Conservation (phyloP, 2,888 invertebrate genomes). For the Penaeus monodon region DNA sequence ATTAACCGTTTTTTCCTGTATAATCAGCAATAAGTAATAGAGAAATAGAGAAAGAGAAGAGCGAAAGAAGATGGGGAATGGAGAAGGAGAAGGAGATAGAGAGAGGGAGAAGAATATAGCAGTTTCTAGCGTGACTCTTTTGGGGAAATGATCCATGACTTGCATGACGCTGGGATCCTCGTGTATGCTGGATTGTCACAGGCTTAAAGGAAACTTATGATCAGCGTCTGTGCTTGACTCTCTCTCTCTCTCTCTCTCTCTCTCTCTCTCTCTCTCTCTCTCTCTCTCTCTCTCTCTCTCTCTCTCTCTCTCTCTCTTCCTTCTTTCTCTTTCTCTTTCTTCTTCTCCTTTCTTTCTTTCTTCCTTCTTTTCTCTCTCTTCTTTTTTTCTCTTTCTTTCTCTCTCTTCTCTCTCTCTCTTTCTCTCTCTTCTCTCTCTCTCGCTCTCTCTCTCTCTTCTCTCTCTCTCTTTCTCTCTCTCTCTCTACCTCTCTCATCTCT, state of each 20-base stretch:
- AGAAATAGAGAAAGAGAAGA: conserved; percentile 3
- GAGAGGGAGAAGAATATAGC: conserved; percentile 4
- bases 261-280: conserved; percentile 18
- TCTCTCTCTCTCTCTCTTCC: not conserved
- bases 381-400: not conserved
- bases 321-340: too few relatives aligned
- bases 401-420: not conserved
- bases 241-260: conserved; percentile 4
- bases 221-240: not conserved
- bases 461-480: not conserved
- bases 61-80: not conserved
- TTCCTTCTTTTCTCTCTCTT: not conserved
- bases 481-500: not conserved
- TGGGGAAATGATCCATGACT: not conserved
- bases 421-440: not conserved
- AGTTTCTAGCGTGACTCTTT: not conserved
- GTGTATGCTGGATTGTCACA: not conserved
- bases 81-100: not conserved
- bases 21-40: too few relatives aligned
- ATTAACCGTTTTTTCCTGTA: too few relatives aligned
- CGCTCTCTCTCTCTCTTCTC: not conserved
- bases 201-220: too few relatives aligned
- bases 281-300: not conserved
- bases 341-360: not conserved
- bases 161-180: not conserved